Conservation (phyloP, 1,140 invertebrate genomes). For the Sarcophaga bullata region DNA sequence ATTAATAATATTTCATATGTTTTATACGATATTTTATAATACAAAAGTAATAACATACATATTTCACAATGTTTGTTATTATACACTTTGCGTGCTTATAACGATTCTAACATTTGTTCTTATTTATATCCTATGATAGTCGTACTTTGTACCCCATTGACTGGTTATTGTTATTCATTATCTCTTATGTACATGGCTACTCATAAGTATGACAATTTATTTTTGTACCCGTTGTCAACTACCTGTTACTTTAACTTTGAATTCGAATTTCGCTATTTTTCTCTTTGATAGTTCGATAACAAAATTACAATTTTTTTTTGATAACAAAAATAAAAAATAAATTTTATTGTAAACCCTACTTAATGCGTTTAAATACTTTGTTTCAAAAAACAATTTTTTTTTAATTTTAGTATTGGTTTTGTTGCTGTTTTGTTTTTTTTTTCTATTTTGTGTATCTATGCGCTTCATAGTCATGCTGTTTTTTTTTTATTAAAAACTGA, state of each 20-base stretch:
- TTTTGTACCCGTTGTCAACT: not conserved
- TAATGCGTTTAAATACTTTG: not conserved
- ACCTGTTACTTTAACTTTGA: constrained; percentile 5
- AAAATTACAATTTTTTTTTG: not conserved
- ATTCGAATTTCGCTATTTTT: not conserved
- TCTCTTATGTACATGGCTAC: too few species aligned
- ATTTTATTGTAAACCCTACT: not conserved
- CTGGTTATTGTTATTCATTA: too few species aligned
- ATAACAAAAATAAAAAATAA: not conserved
- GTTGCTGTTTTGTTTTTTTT: not conserved
- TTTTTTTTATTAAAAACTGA: not conserved
- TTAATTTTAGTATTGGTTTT: not conserved
- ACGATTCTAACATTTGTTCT: too few species aligned
- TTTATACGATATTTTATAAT: too few species aligned
- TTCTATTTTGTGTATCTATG: not conserved
- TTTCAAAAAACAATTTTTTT: not conserved
- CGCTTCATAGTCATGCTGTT: not conserved
- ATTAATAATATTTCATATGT: not conserved
- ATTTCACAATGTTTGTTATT: not conserved
- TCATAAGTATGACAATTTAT: not conserved
- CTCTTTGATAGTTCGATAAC: not conserved
- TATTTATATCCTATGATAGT: too few species aligned
- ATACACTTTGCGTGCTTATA: not conserved
- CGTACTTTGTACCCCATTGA: too few species aligned
- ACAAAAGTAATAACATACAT: not conserved